phyloP scores from a whole-genome alignment of 2,113 vertebrate species.

The Entomyzon cyanotis region DNA sequence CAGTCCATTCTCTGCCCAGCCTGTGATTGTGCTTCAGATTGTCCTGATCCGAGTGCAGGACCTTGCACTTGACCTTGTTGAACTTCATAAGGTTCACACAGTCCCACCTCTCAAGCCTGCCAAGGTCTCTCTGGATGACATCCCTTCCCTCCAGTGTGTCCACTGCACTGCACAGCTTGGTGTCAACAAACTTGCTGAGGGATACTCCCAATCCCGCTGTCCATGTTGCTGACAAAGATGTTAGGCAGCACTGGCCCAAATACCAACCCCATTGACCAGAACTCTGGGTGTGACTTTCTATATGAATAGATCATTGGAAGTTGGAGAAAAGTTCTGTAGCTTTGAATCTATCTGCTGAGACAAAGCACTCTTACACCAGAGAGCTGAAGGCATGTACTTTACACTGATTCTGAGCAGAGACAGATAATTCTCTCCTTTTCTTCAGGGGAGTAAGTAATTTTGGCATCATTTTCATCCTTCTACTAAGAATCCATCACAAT shows the following conservation, averaged over 20 bases:
- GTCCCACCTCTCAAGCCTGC: neutral
- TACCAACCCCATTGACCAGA: neutral
- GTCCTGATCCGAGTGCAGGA: neutral
- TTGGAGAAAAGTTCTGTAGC: neutral
- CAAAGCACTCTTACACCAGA: neutral
- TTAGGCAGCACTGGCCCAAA: accelerated
- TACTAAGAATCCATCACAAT: neutral
- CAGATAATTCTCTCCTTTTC: neutral
- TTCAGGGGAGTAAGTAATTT: neutral
- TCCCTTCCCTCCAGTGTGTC: neutral
- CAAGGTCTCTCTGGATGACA: neutral
- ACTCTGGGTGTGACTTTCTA: neutral
- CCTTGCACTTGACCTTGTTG: neutral
- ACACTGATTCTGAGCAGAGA: neutral
- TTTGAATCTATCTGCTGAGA: neutral
- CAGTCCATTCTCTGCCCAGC: neutral
- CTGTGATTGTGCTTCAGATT: neutral
- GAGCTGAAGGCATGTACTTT: neutral
- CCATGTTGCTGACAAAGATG: neutral
- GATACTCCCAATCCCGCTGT: neutral
- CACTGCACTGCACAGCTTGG: neutral
- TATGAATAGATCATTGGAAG: neutral
- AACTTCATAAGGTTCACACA: neutral
- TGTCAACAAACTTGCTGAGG: neutral
- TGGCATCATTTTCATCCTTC: neutral